These are phyloP conservation scores for Neosalanx taihuensis DNA, from an alignment of 2,797 vertebrate genomes.

Conservation along the genomic window DNA sequence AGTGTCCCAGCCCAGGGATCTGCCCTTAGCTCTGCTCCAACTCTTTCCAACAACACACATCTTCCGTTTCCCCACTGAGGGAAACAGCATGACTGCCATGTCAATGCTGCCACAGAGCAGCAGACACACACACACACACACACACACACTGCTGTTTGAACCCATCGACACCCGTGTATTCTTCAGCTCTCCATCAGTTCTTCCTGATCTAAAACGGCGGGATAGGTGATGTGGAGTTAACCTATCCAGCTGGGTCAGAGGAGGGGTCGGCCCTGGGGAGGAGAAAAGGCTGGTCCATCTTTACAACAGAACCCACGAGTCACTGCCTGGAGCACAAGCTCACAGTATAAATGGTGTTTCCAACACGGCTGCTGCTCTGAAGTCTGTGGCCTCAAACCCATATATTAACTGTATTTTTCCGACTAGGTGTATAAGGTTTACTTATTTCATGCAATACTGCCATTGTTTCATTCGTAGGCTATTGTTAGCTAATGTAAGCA, in stretches of 20 bases:
- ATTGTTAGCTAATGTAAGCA: too few relatives aligned
- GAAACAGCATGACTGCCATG: neutral
- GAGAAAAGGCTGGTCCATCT: neutral
- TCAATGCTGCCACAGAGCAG: neutral
- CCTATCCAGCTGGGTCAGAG: neutral
- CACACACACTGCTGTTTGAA: neutral
- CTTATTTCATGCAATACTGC: too few relatives aligned
- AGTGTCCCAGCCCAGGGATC: neutral
- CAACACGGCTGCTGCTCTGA: too few relatives aligned
- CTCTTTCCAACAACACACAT: conserved; percentile 1
- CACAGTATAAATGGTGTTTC: neutral
- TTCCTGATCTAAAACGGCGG: neutral
- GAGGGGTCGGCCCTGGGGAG: neutral
- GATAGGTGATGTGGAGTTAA: neutral
- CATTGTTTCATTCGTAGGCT: too few relatives aligned
- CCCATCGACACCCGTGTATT: neutral
- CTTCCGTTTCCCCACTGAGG: neutral
- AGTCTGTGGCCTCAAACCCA: too few relatives aligned
- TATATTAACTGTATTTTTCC: too few relatives aligned
- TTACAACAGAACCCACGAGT: neutral
- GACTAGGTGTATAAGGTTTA: too few relatives aligned
- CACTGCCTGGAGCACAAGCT: neutral
- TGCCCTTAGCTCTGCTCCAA: neutral
- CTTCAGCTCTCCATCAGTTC: neutral
- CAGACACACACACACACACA: neutral